Evolutionary conservation across 2,797 vertebrate genomes (phyloP).

Genomic region (Salmo trutta): DNA sequence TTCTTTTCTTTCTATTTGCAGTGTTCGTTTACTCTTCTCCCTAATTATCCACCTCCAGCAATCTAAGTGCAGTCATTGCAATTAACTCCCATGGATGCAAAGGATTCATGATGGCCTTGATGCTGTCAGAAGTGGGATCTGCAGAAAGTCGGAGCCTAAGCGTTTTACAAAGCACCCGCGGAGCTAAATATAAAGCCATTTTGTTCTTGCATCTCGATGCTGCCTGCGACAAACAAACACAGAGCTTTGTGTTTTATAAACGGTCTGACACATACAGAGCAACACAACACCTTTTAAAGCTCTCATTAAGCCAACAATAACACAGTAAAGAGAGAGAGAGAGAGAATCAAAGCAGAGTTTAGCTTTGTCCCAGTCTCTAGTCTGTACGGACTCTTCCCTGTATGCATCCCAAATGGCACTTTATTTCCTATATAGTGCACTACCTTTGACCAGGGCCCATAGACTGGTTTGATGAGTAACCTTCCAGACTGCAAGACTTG

Average conservation of each 20-base stretch:
- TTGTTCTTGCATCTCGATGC: not conserved
- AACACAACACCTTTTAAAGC: not conserved
- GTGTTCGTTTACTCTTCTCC: conserved; percentile 30
- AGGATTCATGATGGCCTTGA: conserved; percentile 58
- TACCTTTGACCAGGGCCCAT: not conserved
- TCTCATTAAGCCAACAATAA: conserved; percentile 14
- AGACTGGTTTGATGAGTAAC: not conserved
- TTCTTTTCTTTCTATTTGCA: not conserved
- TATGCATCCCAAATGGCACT: not conserved
- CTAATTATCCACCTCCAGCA: conserved; percentile 70
- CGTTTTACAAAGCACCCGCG: conserved; percentile 7
- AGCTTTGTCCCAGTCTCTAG: too few relatives aligned
- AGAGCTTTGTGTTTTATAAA: conserved; percentile 33
- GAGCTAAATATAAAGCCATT: conserved; percentile 39
- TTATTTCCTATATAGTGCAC: too few relatives aligned
- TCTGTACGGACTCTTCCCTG: not conserved
- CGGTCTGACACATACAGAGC: conserved; percentile 5
- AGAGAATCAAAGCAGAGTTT: too few relatives aligned
- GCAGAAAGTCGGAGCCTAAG: not conserved
- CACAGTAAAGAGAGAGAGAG: too few relatives aligned
- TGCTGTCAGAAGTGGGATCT: conserved; percentile 34
- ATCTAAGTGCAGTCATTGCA: conserved; percentile 64
- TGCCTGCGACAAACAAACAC: conserved; percentile 18
- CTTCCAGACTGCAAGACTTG: not conserved
- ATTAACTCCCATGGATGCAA: conserved; percentile 72